Percentiles rank a stretch among this genome's conserved stretches.
Evolutionary conservation across 1,140 invertebrate species (phyloP).

Genomic region (Trinorchestia longiramus): DNA sequence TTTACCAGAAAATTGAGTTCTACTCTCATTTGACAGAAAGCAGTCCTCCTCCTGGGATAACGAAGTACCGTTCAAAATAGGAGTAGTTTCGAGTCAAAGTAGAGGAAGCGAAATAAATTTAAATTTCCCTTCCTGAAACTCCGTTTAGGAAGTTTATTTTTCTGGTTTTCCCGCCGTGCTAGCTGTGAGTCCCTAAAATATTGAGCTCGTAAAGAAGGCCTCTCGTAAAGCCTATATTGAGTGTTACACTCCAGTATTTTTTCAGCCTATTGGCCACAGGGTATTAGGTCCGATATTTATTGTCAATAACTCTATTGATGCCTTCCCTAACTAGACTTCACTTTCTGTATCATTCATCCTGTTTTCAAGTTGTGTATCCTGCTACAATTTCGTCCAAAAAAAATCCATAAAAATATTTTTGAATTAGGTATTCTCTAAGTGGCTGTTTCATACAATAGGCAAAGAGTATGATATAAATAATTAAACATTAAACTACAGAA

Average conservation of each 20-base stretch:
- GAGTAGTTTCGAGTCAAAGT: neutral
- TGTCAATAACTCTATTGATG: slow-evolving; percentile 30
- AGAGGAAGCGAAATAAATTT: neutral
- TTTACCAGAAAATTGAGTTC: neutral
- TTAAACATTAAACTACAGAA: too few species aligned
- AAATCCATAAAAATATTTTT: neutral
- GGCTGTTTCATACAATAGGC: too few species aligned
- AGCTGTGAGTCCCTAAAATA: neutral
- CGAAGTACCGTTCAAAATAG: neutral
- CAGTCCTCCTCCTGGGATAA: neutral
- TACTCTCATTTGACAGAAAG: neutral
- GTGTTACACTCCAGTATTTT: slow-evolving; percentile 34
- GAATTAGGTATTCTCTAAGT: neutral
- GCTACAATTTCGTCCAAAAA: neutral
- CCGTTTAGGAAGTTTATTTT: neutral
- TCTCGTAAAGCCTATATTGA: slow-evolving; percentile 27
- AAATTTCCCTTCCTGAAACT: neutral
- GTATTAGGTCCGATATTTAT: slow-evolving; percentile 21
- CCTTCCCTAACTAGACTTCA: neutral
- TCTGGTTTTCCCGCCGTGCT: neutral
- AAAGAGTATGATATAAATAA: too few species aligned
- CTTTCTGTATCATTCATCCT: neutral
- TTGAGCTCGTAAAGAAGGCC: slow-evolving; percentile 35
- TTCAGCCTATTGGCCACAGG: slow-evolving; percentile 4
- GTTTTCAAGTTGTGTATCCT: neutral